phyloP scores from a whole-genome alignment of 2,888 invertebrate species.

The Ophion slaviceki region DNA sequence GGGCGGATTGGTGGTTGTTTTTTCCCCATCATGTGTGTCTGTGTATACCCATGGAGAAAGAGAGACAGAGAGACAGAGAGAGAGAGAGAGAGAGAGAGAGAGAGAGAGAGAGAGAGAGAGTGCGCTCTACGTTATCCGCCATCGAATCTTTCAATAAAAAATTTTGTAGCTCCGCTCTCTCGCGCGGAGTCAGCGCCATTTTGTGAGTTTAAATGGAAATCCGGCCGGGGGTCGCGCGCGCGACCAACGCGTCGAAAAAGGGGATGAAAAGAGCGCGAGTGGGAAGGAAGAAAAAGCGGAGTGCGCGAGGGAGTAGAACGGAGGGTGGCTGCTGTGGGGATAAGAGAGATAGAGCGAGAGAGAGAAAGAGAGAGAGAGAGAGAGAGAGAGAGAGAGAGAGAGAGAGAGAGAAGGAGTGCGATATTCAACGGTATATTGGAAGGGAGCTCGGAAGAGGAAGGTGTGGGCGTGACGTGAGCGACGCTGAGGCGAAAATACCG shows the following conservation, averaged over 20 bases:
- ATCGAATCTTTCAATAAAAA: slow-evolving; percentile 84
- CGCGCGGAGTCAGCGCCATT: slow-evolving; percentile 83
- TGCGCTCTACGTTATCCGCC: slow-evolving; percentile 76
- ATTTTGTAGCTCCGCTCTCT: slow-evolving; percentile 79
- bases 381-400: slow-evolving; percentile 55
- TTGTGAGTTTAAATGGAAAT: slow-evolving; percentile 84
- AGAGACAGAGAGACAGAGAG: slow-evolving; percentile 1
- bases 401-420: not conserved
- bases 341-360: slow-evolving; percentile 62
- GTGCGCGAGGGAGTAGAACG: slow-evolving; percentile 32
- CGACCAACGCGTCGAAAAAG: slow-evolving; percentile 50
- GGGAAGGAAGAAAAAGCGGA: slow-evolving; percentile 38
- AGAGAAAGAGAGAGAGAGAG: slow-evolving; percentile 52
- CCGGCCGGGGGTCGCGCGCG: slow-evolving; percentile 71
- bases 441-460: slow-evolving; percentile 68
- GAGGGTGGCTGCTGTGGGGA: slow-evolving; percentile 23
- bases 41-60: not conserved
- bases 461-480: slow-evolving; percentile 71
- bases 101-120: slow-evolving; percentile 3
- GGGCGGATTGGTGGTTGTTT: slow-evolving; percentile 43
- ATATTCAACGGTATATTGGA: slow-evolving; percentile 45
- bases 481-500: slow-evolving; percentile 71
- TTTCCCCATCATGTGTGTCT: slow-evolving; percentile 40
- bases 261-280: slow-evolving; percentile 74
- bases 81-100: slow-evolving; percentile 1